Conservation (phyloP, 2,113 vertebrate species). For the Amia ocellicauda region DNA sequence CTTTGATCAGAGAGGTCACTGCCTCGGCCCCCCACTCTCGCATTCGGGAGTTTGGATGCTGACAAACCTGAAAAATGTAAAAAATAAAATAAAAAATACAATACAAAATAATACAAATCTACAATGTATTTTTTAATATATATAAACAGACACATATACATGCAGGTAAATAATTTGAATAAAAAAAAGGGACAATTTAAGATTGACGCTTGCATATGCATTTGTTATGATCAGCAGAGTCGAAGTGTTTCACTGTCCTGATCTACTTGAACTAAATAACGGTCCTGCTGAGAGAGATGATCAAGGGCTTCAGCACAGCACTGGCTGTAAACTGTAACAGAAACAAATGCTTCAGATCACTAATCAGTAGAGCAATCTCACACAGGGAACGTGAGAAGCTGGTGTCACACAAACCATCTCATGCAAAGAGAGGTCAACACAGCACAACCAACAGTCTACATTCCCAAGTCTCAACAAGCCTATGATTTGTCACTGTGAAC, state of each 20-base stretch:
- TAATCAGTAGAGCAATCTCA: neutral
- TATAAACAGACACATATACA: too few species aligned
- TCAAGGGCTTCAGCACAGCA: too few species aligned
- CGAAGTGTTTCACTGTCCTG: neutral
- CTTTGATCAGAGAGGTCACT: slow-evolving; percentile 93
- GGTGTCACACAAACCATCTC: slow-evolving; percentile 37
- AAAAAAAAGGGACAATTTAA: slow-evolving; percentile 15
- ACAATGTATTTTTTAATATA: too few species aligned
- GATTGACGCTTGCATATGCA: neutral
- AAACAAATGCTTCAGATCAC: too few species aligned
- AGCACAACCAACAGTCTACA: slow-evolving; percentile 24
- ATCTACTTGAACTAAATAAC: too few species aligned
- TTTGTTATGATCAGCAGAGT: neutral
- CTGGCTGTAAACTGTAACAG: too few species aligned
- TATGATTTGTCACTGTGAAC: too few species aligned
- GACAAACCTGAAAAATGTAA: slow-evolving; percentile 78
- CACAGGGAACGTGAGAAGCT: neutral
- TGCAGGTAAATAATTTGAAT: too few species aligned
- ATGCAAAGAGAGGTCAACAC: neutral
- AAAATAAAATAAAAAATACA: too few species aligned
- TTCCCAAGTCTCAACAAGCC: too few species aligned
- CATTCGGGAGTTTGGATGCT: slow-evolving; percentile 96
- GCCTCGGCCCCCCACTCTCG: slow-evolving; percentile 98
- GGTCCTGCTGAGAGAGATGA: neutral
- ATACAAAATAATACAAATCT: too few species aligned